Conservation (phyloP, 2,797 vertebrate species). For the Lateolabrax maculatus region DNA sequence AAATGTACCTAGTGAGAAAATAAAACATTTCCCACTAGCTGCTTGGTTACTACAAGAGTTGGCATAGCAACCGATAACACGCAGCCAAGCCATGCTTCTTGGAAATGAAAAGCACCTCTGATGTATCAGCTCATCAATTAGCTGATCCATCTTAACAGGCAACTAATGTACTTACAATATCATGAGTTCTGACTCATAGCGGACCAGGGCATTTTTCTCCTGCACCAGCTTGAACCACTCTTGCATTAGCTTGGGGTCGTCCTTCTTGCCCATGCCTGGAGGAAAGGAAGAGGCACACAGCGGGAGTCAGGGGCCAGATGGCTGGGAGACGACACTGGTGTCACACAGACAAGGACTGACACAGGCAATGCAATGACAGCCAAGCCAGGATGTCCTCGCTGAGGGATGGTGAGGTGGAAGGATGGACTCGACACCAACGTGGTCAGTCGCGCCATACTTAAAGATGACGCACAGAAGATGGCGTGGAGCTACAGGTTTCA, state of each 20-base stretch:
- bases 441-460: slow-evolving; percentile 52
- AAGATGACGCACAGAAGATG: slow-evolving; percentile 71
- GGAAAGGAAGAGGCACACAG: slow-evolving; percentile 51
- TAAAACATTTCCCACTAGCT: background rate
- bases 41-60: background rate
- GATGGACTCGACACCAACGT: slow-evolving; percentile 56
- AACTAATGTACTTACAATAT: slow-evolving; percentile 93
- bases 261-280: slow-evolving; percentile 99
- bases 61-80: background rate
- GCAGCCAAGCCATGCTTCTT: background rate
- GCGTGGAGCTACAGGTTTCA: slow-evolving; percentile 72
- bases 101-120: background rate
- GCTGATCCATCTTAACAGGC: background rate
- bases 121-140: background rate
- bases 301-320: slow-evolving; percentile 17
- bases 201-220: slow-evolving; percentile 98
- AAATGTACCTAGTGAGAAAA: background rate
- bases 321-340: slow-evolving; percentile 4
- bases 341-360: slow-evolving; percentile 67
- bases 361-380: slow-evolving; percentile 81
- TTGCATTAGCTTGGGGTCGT: slow-evolving; percentile 99
- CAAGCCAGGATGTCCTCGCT: slow-evolving; percentile 82
- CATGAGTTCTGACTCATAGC: slow-evolving; percentile 99
- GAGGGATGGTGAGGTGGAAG: slow-evolving; percentile 70
- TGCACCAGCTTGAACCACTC: slow-evolving; percentile 99